Evolutionary conservation across 2,888 invertebrate species (phyloP), one percentile per base, ranked within the genome.

Genomic region (Priapulus caudatus): DNA sequence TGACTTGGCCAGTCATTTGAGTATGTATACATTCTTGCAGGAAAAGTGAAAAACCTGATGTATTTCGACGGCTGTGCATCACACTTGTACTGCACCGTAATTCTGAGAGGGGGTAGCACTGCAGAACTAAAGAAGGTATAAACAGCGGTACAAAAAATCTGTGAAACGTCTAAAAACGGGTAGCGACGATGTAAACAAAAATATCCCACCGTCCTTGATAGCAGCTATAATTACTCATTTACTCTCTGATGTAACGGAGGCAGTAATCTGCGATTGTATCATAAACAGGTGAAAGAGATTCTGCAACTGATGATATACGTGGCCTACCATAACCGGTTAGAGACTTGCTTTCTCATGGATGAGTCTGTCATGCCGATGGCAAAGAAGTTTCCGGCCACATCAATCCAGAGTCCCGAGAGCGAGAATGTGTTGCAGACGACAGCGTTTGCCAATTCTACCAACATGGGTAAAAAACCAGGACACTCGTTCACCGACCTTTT

Each of bases 321-420:
- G 0, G 80, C 83, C 33, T 95, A 95, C 69, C 93, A 93, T 63
- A 88, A 90, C 82, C 80, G 86, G 48, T 74, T 95, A 45, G 97
- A 98, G 70, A 83, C 86, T 63, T 85, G 91, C 0, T 93, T 90
- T 69, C 74, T 88, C 43, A 79, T 91, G 73, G 88, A 88, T 56
- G 87, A 89, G 67, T 88, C 86, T 61, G 89, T 85, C 0, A 76
- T 79, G 62, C 84, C 85, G 0, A 10, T 33, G 10, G 33, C 33
- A 33, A 33, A 10, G n/a, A 10, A 10, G n/a, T 10, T n/a, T n/a
- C 33, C 10, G 10, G 33, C 10, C 33, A 10, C 33, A 10, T n/a
- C 33, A 10, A 10, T 33, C n/a, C 33, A 33, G 10, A 33, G 33
- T n/a, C 33, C 33, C 10, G 33, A 33, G n/a, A 33, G 33, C 33